A percentile compares a stretch with the other conserved stretches of the same genome.
Evolutionary conservation across 2,113 vertebrate species (phyloP).

Genomic region (Patagioenas fasciata): DNA sequence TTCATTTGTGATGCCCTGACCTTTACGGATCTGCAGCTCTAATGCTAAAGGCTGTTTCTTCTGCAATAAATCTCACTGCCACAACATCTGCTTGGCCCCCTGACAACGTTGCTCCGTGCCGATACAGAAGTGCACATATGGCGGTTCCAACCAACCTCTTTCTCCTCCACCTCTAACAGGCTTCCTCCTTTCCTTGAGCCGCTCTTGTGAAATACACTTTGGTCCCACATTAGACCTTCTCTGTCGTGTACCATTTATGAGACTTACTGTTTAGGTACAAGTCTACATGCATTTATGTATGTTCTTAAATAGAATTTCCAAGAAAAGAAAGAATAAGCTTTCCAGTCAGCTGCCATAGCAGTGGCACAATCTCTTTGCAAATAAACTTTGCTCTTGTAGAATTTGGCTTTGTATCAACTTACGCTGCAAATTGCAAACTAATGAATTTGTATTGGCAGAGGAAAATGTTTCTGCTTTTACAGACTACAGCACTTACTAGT

Average conservation of each 20-base stretch:
- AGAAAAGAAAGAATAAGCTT: neutral
- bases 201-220: neutral
- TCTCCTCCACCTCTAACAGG: neutral
- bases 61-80: neutral
- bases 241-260: neutral
- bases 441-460: conserved; percentile 63
- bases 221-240: neutral
- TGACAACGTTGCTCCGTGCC: rapidly evolving
- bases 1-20: neutral
- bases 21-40: neutral
- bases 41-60: neutral
- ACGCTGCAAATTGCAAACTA: conserved; percentile 62
- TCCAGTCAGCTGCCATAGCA: neutral
- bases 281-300: neutral
- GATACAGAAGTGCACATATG: neutral
- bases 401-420: conserved; percentile 43
- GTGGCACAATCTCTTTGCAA: conserved; percentile 31
- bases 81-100: neutral
- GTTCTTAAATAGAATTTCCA: neutral
- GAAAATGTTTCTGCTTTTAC: conserved; percentile 45
- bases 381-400: conserved; percentile 39
- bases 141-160: neutral
- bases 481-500: conserved; percentile 40
- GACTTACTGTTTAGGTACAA: neutral
- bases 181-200: neutral